Conservation (phyloP, 2,888 invertebrate genomes). For the Physocephala rufipes region DNA sequence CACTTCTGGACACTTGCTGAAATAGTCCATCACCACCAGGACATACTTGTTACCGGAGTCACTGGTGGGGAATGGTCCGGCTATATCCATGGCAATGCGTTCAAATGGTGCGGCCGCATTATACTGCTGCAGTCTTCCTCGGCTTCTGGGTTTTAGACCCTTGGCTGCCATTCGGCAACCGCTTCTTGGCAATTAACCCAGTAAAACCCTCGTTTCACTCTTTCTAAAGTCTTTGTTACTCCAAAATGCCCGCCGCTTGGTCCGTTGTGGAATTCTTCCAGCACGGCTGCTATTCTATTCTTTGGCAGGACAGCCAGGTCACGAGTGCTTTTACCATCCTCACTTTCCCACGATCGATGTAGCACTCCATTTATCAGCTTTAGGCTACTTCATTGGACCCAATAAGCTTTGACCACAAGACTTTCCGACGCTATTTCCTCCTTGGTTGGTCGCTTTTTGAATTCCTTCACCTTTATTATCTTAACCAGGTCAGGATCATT, state of each 20-base stretch:
- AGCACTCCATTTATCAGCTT: background rate
- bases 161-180: constrained; percentile 11
- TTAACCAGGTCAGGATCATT: background rate
- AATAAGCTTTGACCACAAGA: background rate
- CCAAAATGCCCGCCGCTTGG: constrained; percentile 29
- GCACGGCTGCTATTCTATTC: background rate
- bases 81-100: constrained; percentile 1
- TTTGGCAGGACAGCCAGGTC: background rate
- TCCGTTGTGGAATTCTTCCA: constrained; percentile 27
- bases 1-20: background rate
- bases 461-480: background rate
- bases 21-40: too few species aligned
- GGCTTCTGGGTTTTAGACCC: background rate
- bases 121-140: constrained; percentile 4
- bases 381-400: background rate
- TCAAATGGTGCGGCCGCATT: background rate
- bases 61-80: background rate
- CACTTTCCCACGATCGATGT: background rate
- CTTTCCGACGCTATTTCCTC: background rate
- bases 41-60: background rate
- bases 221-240: constrained; percentile 22
- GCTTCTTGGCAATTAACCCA: constrained; percentile 29
- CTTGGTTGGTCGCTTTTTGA: background rate
- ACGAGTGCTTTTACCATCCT: background rate
- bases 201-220: constrained; percentile 29